phyloP scores from a whole-genome alignment of 2,113 vertebrate species.

The Speoplatyrhinus poulsoni region DNA sequence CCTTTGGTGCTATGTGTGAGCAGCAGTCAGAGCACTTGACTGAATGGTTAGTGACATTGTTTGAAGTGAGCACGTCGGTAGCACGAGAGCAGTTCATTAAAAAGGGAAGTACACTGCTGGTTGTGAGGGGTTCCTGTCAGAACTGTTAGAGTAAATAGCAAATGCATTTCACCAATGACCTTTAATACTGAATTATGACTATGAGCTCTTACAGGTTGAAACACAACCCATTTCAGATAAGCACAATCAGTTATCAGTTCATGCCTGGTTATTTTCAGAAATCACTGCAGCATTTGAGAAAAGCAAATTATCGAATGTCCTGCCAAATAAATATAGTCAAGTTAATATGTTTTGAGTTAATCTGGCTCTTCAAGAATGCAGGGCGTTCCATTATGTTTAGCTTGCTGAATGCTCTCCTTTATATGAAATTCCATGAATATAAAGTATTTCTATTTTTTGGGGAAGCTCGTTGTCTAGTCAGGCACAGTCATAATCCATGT shows the following conservation, averaged over 20 bases:
- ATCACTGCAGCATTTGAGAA: background rate
- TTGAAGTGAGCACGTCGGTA: constrained; percentile 17
- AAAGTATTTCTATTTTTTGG: background rate
- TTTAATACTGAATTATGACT: background rate
- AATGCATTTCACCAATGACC: background rate
- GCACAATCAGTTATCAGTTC: background rate
- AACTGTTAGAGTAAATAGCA: background rate
- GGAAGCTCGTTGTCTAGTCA: background rate
- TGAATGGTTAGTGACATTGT: constrained; percentile 29
- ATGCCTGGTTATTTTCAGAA: background rate
- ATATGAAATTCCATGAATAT: background rate
- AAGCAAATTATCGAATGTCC: background rate
- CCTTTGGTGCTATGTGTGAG: constrained; percentile 43
- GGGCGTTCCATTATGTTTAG: too few species aligned
- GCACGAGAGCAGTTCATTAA: constrained; percentile 24
- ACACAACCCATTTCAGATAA: background rate
- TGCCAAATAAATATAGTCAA: background rate
- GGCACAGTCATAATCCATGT: constrained; percentile 33
- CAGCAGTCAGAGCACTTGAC: constrained; percentile 32
- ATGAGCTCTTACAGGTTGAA: background rate
- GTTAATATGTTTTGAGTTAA: background rate
- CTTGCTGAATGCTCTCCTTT: background rate
- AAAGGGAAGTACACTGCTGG: constrained; percentile 9
- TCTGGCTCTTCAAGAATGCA: background rate
- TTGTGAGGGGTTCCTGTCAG: background rate